Evolutionary conservation across 2,888 invertebrate genomes (phyloP).

Genomic region (Autographa pulchrina): DNA sequence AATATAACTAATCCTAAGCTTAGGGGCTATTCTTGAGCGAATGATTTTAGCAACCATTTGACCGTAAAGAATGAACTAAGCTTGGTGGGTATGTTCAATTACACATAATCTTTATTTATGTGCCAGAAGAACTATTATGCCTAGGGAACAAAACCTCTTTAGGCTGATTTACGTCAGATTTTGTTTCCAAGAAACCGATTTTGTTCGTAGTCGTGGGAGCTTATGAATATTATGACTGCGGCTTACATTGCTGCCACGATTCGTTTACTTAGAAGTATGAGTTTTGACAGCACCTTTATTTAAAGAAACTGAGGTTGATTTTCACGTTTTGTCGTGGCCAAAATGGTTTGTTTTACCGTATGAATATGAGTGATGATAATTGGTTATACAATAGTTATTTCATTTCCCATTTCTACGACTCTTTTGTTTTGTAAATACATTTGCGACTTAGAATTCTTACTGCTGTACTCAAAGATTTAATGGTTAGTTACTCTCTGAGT

Average conservation of each 20-base stretch:
- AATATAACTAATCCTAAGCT: slow-evolving; percentile 4
- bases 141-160: slow-evolving; percentile 60
- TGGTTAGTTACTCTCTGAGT: too few species aligned
- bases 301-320: not conserved
- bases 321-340: not conserved
- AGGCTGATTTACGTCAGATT: slow-evolving; percentile 3
- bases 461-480: too few species aligned
- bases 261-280: not conserved
- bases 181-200: not conserved
- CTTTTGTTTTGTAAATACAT: not conserved
- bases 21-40: not conserved
- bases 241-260: slow-evolving; percentile 79
- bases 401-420: not conserved
- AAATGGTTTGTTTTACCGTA: not conserved
- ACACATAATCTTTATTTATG: slow-evolving; percentile 1
- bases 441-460: not conserved
- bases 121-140: not conserved
- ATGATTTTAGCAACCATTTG: not conserved
- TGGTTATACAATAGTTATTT: not conserved
- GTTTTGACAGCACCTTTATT: slow-evolving; percentile 1
- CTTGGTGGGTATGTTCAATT: not conserved
- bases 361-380: not conserved
- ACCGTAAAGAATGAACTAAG: not conserved
- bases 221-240: slow-evolving; percentile 77
- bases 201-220: not conserved